phyloP scores from a whole-genome alignment of 2,888 invertebrate genomes.

The Euspilapteryx auroguttella region DNA sequence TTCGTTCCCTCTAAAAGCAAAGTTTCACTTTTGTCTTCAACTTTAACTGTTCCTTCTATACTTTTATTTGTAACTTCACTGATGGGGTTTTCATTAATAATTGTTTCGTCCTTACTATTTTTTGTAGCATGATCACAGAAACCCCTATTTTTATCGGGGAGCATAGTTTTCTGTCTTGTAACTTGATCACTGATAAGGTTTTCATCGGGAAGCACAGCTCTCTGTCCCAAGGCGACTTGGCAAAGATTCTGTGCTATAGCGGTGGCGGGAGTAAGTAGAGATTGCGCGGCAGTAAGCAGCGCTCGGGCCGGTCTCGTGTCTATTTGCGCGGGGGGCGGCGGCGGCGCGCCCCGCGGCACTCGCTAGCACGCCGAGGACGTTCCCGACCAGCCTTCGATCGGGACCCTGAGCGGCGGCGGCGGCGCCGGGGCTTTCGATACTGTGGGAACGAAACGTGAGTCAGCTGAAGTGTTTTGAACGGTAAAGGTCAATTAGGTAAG shows the following conservation, averaged over 20 bases:
- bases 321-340: conserved; percentile 13
- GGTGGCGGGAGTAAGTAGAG: conserved; percentile 31
- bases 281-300: conserved; percentile 31
- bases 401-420: conserved; percentile 59
- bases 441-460: too few relatives aligned
- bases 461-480: too few relatives aligned
- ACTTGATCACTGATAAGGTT: too few relatives aligned
- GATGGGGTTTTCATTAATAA: too few relatives aligned
- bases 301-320: conserved; percentile 33
- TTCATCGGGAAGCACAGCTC: too few relatives aligned
- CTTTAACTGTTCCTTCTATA: conserved; percentile 6
- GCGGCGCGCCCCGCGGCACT: conserved; percentile 34
- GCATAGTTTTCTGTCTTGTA: too few relatives aligned
- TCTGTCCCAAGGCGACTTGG: neutral
- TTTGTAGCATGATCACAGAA: conserved; percentile 6
- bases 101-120: neutral
- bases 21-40: conserved; percentile 39
- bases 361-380: conserved; percentile 58
- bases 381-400: conserved; percentile 59
- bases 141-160: conserved; percentile 4
- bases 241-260: conserved; percentile 15
- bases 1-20: conserved; percentile 25
- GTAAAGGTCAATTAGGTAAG: too few relatives aligned
- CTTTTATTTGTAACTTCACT: conserved; percentile 2
- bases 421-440: conserved; percentile 65